phyloP scores from a whole-genome alignment of 1,140 invertebrate species.

The Brachionus rotundiformis region DNA sequence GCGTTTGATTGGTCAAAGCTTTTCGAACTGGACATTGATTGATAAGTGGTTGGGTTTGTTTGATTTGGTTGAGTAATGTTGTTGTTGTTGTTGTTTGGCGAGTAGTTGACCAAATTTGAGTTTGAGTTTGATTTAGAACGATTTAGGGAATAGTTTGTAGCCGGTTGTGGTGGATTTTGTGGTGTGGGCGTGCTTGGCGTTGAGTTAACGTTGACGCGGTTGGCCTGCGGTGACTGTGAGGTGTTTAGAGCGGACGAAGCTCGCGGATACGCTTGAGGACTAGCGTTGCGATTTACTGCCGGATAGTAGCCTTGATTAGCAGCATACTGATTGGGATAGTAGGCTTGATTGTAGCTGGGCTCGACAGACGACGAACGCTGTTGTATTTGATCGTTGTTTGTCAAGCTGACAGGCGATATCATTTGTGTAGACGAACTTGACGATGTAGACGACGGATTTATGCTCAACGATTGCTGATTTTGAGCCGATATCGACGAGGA shows the following conservation, averaged over 20 bases:
- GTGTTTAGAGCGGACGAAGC: not conserved
- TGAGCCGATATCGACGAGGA: slow-evolving; percentile 6
- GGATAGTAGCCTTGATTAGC: not conserved
- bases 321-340: not conserved
- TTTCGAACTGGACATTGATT: not conserved
- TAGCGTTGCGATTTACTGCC: not conserved
- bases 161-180: not conserved
- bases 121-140: slow-evolving; percentile 28
- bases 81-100: not conserved
- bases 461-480: slow-evolving; percentile 41
- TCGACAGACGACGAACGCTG: not conserved
- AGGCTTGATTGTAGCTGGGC: not conserved
- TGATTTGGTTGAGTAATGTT: not conserved
- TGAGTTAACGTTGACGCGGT: not conserved
- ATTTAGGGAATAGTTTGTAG: not conserved
- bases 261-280: not conserved
- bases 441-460: slow-evolving; percentile 44
- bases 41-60: not conserved
- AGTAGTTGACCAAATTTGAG: slow-evolving; percentile 2
- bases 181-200: slow-evolving; percentile 9
- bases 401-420: slow-evolving; percentile 13
- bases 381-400: not conserved
- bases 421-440: slow-evolving; percentile 44
- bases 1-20: slow-evolving; percentile 14
- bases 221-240: slow-evolving; percentile 5